Base-by-base conservation (phyloP, 2,797 vertebrate genomes). In the Oreonectes daqikongensis region DNA sequence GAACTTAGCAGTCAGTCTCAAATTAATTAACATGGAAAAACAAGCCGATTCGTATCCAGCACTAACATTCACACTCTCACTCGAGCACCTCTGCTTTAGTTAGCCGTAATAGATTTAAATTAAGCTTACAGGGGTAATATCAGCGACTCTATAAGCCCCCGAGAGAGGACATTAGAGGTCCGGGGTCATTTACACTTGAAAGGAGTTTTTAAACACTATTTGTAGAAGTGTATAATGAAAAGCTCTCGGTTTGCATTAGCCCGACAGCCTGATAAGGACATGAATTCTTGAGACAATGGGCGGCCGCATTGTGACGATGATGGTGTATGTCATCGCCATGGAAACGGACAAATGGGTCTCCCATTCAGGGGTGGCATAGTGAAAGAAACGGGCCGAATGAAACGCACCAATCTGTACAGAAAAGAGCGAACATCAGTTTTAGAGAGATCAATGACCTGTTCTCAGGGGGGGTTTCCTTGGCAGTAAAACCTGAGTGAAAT, bases 311-410 rank as follows among this genome's bases (percentile, higher is more conserved):
- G 75, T 72, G 38, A 59, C 66, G 59, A 68, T 75, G 72, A 78
- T 77, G 75, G 59, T 79, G 82, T 68, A 57, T 64, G 10, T 42
- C 3, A 67, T 80, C 6, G 14, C 78, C 40, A 75, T 67, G 78
- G 63, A 68, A 75, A 81, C 67, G n/a, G 46, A 69, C 63, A 65
- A 75, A 78, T 40, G 72, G 64, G 44, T 76, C 42, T 52, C 46
- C 65, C 79, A 69, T 79, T 73, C 50, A 75, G 20, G 53, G 60
- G 66, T 9, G 17, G 26, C 32, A 20, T 66, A 63, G 75, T 42
- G 38, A 72, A 55, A 40, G 52, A 71, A 74, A 68, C 22, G n/a
- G 44, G 22, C 20, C 44, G 26, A 42, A 53, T 76, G 26, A 52
- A 53, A 46, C 48, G 44, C 35, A 60, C 50, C 4, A 50, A 65